Percentiles rank a stretch among this genome's conserved stretches.
Conservation (phyloP, 2,888 invertebrate genomes). For the Petrophora chlorosata region DNA sequence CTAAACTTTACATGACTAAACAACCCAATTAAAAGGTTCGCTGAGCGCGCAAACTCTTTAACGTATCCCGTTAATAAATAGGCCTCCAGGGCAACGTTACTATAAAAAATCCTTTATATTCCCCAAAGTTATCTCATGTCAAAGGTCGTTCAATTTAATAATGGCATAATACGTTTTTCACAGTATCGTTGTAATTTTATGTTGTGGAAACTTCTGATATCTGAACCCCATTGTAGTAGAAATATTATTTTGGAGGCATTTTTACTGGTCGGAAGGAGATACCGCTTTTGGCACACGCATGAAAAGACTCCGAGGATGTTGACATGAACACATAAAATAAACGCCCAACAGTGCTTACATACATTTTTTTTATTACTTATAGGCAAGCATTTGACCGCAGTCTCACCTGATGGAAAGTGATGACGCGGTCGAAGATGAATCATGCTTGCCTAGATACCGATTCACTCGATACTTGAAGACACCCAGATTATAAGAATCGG, state of each 20-base stretch:
- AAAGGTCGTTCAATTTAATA: conserved; percentile 23
- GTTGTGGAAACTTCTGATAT: conserved; percentile 25
- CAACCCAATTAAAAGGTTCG: conserved; percentile 34
- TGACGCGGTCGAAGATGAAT: no score
- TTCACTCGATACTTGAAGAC: no score
- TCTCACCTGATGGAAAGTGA: no score
- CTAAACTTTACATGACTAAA: no score
- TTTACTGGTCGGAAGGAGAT: conserved; percentile 8
- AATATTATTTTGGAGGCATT: conserved; percentile 13
- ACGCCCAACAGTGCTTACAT: no score
- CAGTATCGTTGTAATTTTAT: conserved; percentile 22
- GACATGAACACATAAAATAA: no score
- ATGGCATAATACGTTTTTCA: conserved; percentile 15
- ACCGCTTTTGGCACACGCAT: no score
- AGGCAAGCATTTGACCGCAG: no score
- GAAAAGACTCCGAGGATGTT: no score
- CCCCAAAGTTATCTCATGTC: conserved; percentile 12
- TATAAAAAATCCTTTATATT: conserved; percentile 8
- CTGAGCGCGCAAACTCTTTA: conserved; percentile 30
- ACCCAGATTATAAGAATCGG: no score
- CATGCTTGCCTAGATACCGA: no score
- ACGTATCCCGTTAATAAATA: conserved; percentile 27
- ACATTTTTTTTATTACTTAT: no score
- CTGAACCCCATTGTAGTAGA: conserved; percentile 8
- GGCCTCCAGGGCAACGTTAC: conserved; percentile 23